Evolutionary conservation across 2,888 invertebrate genomes (phyloP).

Genomic region (Nephrocerus scutellatus): DNA sequence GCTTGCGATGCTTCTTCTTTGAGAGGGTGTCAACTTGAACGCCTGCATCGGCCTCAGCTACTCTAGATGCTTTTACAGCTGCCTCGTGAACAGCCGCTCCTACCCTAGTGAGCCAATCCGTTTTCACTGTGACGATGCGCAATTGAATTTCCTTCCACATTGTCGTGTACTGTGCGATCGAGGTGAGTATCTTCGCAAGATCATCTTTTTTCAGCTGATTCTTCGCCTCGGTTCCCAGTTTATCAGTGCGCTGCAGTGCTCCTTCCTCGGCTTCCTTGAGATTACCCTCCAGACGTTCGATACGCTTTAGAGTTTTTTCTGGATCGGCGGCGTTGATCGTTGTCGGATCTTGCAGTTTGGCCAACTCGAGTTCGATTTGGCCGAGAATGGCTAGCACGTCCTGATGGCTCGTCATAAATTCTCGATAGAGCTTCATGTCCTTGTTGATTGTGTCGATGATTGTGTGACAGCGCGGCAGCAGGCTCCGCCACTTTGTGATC

Average conservation of each 20-base stretch:
- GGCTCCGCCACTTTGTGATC: conserved; percentile 59
- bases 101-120: conserved; percentile 41
- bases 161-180: conserved; percentile 61
- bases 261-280: conserved; percentile 50
- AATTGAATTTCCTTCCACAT: conserved; percentile 57
- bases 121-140: conserved; percentile 49
- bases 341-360: conserved; percentile 53
- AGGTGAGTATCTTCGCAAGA: conserved; percentile 51
- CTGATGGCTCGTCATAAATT: conserved; percentile 65
- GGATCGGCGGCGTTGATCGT: conserved; percentile 26
- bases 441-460: conserved; percentile 54
- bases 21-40: conserved; percentile 77
- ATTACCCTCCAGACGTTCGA: conserved; percentile 52
- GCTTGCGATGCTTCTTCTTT: conserved; percentile 42
- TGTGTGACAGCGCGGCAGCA: conserved; percentile 55
- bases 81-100: conserved; percentile 22
- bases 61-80: conserved; percentile 46
- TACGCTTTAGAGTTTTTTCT: conserved; percentile 29
- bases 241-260: conserved; percentile 53
- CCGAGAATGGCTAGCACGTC: conserved; percentile 64
- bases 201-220: conserved; percentile 53
- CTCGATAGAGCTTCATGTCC: conserved; percentile 57
- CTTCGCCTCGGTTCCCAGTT: conserved; percentile 56
- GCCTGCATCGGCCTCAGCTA: conserved; percentile 65
- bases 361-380: conserved; percentile 64